phyloP scores from a whole-genome alignment of 2,113 vertebrate genomes.

The Rhipidura dahli region DNA sequence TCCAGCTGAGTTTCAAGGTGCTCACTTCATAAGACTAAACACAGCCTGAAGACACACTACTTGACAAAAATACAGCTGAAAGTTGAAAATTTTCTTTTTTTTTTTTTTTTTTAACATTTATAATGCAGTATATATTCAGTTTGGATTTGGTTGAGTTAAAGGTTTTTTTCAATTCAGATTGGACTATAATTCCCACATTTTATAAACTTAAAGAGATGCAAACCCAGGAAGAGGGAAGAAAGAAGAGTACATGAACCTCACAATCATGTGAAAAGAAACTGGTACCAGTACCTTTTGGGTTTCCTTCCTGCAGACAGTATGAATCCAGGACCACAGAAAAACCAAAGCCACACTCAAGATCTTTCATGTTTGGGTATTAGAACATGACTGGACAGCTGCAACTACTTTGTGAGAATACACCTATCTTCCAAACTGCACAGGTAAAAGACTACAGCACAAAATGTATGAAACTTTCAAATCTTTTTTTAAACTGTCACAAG shows the following conservation, averaged over 20 bases:
- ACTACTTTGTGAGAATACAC: neutral
- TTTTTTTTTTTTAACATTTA: neutral
- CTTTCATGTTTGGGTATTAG: neutral
- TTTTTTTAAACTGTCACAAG: neutral
- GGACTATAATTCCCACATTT: neutral
- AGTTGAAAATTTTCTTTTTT: neutral
- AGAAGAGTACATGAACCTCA: neutral
- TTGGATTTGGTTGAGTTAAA: neutral
- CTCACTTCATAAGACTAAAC: neutral
- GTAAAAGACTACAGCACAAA: neutral
- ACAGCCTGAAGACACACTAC: neutral
- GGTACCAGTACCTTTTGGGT: neutral
- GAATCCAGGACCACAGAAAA: neutral
- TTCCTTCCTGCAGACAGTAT: neutral
- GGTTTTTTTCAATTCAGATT: neutral
- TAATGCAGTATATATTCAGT: neutral
- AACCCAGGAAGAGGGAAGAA: neutral
- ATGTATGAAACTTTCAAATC: rapidly evolving
- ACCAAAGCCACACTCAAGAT: neutral
- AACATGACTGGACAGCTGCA: neutral
- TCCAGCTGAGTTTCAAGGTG: neutral
- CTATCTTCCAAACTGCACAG: neutral
- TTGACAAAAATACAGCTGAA: neutral
- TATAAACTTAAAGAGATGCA: neutral
- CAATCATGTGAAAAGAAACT: neutral